Conservation (phyloP, 2,113 vertebrate species). For the Peromyscus maniculatus region DNA sequence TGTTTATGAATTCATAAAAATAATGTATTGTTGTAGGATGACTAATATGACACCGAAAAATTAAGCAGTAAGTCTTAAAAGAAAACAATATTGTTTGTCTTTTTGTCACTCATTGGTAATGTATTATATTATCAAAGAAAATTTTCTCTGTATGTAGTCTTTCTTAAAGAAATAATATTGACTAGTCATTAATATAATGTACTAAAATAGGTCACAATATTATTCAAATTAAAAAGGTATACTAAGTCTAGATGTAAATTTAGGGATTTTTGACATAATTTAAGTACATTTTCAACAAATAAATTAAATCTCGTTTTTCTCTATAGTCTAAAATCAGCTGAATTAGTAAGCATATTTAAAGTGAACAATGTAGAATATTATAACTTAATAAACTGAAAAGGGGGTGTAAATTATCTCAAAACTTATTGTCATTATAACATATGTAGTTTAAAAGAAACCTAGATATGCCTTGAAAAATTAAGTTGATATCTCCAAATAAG, state of each 20-base stretch:
- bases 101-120: neutral
- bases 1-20: neutral
- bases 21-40: neutral
- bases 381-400: neutral
- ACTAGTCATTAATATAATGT: neutral
- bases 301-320: neutral
- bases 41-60: neutral
- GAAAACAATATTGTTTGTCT: no score
- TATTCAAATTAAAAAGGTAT: neutral
- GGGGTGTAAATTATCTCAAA: constrained; percentile 21
- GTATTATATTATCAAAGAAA: neutral
- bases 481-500: neutral
- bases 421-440: neutral
- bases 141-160: neutral
- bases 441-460: neutral
- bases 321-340: neutral
- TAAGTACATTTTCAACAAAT: neutral
- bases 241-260: neutral
- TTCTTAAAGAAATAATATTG: no score
- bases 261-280: neutral
- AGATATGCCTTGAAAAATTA: neutral
- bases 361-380: neutral
- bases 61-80: no score
- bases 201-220: neutral
- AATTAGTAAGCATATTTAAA: neutral